phyloP scores from a whole-genome alignment of 1,140 invertebrate species.

The Phortica variegata region DNA sequence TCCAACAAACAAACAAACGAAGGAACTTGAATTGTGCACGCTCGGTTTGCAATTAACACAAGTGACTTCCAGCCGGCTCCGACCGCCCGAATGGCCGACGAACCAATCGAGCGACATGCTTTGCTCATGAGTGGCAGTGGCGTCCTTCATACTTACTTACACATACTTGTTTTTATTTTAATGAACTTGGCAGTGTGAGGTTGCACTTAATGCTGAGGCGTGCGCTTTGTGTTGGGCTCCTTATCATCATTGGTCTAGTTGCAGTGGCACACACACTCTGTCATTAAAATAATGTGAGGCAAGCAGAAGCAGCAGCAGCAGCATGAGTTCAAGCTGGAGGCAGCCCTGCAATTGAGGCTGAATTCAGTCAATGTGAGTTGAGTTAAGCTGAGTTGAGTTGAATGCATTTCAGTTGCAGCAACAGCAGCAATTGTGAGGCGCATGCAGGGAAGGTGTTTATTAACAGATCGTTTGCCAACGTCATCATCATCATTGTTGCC shows the following conservation, averaged over 20 bases:
- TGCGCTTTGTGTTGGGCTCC: slow-evolving; percentile 7
- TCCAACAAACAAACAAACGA: too few species aligned
- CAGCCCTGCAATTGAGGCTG: slow-evolving; percentile 1
- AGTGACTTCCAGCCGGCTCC: slow-evolving; percentile 24
- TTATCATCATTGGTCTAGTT: slow-evolving; percentile 26
- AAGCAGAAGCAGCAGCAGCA: slow-evolving; percentile 13
- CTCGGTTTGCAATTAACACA: slow-evolving; percentile 47
- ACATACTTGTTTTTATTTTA: slow-evolving; percentile 40
- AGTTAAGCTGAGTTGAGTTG: background rate
- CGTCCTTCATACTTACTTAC: slow-evolving; percentile 8
- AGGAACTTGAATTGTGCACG: background rate
- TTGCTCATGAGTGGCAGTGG: background rate
- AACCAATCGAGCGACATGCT: too few species aligned
- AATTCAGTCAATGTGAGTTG: background rate
- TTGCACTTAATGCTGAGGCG: slow-evolving; percentile 15
- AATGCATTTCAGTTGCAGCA: too few species aligned
- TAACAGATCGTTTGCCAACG: slow-evolving; percentile 54
- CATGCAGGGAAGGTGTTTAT: slow-evolving; percentile 43
- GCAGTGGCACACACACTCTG: slow-evolving; percentile 37
- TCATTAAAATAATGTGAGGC: slow-evolving; percentile 56
- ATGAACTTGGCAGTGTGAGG: slow-evolving; percentile 27
- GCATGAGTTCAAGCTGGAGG: slow-evolving; percentile 16
- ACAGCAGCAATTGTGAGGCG: slow-evolving; percentile 18
- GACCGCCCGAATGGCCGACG: too few species aligned
- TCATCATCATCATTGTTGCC: slow-evolving; percentile 4